phyloP scores from a whole-genome alignment of 2,888 invertebrate species.

The Venusia cambrica region DNA sequence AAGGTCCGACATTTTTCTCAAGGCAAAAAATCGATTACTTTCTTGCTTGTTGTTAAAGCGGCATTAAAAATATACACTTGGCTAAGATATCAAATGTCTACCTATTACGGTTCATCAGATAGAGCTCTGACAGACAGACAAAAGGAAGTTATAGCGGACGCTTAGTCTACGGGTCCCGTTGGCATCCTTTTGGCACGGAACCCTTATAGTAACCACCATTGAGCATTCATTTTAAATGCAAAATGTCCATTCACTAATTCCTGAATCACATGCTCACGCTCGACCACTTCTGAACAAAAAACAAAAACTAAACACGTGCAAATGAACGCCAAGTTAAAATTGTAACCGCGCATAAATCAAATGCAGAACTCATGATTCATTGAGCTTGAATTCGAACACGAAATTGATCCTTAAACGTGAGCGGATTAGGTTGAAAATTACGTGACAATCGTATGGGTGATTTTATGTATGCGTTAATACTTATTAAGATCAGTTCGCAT shows the following conservation, averaged over 20 bases:
- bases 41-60: too few relatives aligned
- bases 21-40: too few relatives aligned
- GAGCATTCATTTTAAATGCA: too few relatives aligned
- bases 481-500: slow-evolving; percentile 44
- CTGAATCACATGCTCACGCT: slow-evolving; percentile 12
- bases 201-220: too few relatives aligned
- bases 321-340: slow-evolving; percentile 57
- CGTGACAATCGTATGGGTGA: slow-evolving; percentile 1
- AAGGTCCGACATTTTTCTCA: too few relatives aligned
- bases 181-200: too few relatives aligned
- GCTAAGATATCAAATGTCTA: too few relatives aligned
- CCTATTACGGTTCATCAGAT: too few relatives aligned
- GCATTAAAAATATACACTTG: too few relatives aligned
- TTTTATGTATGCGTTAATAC: slow-evolving; percentile 25
- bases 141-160: too few relatives aligned
- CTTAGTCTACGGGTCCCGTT: too few relatives aligned
- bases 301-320: slow-evolving; percentile 40
- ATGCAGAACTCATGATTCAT: slow-evolving; percentile 50
- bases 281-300: slow-evolving; percentile 26
- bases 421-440: slow-evolving; percentile 22
- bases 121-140: too few relatives aligned
- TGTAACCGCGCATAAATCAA: slow-evolving; percentile 59
- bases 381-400: not conserved
- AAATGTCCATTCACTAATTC: slow-evolving; percentile 13
- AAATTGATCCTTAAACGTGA: slow-evolving; percentile 15